Percentiles rank a stretch among this genome's conserved stretches.
Evolutionary conservation across 1,140 invertebrate genomes (phyloP).

Genomic region (Adoxophyes honmai): DNA sequence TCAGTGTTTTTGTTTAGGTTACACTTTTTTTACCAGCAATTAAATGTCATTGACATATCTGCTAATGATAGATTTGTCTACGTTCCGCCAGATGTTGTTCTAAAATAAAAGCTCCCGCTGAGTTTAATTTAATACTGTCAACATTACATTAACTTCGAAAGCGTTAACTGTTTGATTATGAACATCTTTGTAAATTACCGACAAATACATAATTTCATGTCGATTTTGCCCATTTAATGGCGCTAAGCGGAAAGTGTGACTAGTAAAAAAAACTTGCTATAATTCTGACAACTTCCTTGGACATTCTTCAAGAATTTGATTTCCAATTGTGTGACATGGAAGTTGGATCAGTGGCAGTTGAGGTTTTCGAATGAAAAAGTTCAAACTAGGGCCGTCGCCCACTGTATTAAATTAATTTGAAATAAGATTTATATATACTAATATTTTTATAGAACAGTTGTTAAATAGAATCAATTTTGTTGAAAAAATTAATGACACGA

Average conservation of each 20-base stretch:
- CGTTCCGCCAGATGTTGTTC: background rate
- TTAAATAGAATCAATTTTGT: constrained; percentile 44
- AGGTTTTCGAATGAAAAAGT: background rate
- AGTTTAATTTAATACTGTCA: constrained; percentile 4
- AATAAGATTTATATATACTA: constrained; percentile 64
- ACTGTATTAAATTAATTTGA: constrained; percentile 46
- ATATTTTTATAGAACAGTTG: constrained; percentile 67
- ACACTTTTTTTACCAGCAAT: no score
- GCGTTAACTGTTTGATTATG: no score
- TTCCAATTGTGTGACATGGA: no score
- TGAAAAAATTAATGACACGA: constrained; percentile 25
- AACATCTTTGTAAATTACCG: no score
- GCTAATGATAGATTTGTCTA: no score
- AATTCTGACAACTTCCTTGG: no score
- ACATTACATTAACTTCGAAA: constrained; percentile 4
- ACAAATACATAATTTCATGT: no score
- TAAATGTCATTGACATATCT: background rate
- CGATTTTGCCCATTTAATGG: no score
- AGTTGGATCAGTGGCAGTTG: background rate
- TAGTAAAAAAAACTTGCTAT: no score
- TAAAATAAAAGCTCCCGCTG: constrained; percentile 2
- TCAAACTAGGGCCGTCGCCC: background rate
- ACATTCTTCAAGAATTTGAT: no score
- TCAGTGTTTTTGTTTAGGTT: no score
- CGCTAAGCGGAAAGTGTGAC: no score